Conservation (phyloP, 30 jellyfish, hydroid and myxozoan genomes). For the Hydractinia symbiolongicarpus region DNA sequence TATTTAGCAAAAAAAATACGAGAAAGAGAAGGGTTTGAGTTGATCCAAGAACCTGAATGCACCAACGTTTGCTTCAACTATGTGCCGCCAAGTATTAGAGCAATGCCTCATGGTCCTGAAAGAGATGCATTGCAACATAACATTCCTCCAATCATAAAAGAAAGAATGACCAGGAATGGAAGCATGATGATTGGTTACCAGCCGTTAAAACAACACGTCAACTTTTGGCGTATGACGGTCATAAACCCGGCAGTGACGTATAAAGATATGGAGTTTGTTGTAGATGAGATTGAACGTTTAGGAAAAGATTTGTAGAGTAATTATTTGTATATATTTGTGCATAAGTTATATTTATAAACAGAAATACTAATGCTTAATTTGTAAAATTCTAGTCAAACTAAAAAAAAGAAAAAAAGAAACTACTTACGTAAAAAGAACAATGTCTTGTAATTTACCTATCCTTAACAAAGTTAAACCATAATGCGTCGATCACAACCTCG, state of each 20-base stretch:
- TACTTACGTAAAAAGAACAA: too few species aligned
- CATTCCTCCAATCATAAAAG: conserved; percentile 72
- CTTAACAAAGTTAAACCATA: too few species aligned
- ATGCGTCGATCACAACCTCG: too few species aligned
- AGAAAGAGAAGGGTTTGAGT: conserved; percentile 55
- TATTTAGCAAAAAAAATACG: conserved; percentile 55
- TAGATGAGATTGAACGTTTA: conserved; percentile 74
- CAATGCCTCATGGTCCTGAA: conserved; percentile 79
- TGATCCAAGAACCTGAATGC: conserved; percentile 72
- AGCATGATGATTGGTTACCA: conserved; percentile 78
- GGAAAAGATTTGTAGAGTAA: conserved; percentile 61
- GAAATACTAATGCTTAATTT: too few species aligned
- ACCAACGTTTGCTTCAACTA: conserved; percentile 81
- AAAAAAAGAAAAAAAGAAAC: too few species aligned
- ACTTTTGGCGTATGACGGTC: conserved; percentile 69
- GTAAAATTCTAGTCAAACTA: too few species aligned
- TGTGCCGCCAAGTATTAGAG: conserved; percentile 64
- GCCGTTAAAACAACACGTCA: conserved; percentile 66
- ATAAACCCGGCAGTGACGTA: conserved; percentile 59
- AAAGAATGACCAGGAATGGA: conserved; percentile 65
- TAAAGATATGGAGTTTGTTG: conserved; percentile 76
- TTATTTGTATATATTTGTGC: background rate
- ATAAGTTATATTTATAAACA: background rate
- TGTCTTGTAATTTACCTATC: too few species aligned
- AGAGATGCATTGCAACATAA: conserved; percentile 33